These are phyloP conservation scores for Thymelicus lineola DNA, from an alignment of 2,888 invertebrate genomes.

Conservation along the genomic window DNA sequence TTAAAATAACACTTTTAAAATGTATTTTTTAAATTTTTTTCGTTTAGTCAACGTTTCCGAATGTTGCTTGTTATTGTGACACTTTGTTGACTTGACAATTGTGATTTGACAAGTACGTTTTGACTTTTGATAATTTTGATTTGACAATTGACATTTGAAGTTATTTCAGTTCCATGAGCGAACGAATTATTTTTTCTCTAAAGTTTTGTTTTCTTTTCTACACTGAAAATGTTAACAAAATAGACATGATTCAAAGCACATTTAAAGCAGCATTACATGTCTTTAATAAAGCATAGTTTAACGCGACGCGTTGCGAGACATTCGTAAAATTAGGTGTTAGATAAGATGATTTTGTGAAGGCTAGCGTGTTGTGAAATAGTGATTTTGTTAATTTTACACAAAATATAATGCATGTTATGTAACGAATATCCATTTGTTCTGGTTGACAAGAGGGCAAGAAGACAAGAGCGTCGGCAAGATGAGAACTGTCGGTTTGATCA, in stretches of 20 bases:
- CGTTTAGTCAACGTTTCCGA: constrained; percentile 24
- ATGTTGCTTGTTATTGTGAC: background rate
- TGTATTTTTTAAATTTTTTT: no score
- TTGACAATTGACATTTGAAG: constrained; percentile 48
- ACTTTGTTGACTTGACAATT: background rate
- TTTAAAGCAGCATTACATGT: constrained; percentile 16
- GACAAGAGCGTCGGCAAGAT: constrained; percentile 79
- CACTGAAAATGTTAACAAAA: constrained; percentile 74
- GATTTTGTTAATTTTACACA: constrained; percentile 65
- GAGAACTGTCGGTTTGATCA: constrained; percentile 95
- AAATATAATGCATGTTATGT: constrained; percentile 78
- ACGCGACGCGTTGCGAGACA: constrained; percentile 12
- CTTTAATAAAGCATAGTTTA: constrained; percentile 3
- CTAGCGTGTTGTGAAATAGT: constrained; percentile 64
- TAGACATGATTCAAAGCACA: constrained; percentile 50
- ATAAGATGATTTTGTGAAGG: constrained; percentile 59
- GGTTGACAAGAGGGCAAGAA: constrained; percentile 61
- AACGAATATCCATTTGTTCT: constrained; percentile 65
- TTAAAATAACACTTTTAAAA: no score
- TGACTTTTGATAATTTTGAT: background rate
- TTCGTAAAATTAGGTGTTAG: constrained; percentile 32
- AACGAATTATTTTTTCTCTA: constrained; percentile 52
- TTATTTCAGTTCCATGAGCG: constrained; percentile 39
- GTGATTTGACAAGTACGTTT: no score
- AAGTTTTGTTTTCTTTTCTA: constrained; percentile 56